Percentiles rank a stretch among this genome's conserved stretches.
Conservation (phyloP, 2,888 invertebrate species). For the Torymus auratus region DNA sequence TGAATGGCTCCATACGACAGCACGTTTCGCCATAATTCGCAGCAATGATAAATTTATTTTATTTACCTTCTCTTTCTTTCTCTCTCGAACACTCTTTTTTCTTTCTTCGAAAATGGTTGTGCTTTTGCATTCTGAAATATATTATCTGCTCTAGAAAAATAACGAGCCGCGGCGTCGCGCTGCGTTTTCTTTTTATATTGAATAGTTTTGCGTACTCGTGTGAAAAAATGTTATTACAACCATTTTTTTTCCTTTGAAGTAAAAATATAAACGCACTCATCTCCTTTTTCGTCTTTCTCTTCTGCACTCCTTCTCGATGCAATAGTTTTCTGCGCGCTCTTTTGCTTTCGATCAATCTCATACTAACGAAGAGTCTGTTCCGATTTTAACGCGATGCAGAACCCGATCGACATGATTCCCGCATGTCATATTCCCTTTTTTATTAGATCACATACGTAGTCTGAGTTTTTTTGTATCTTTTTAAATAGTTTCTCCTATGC, state of each 20-base stretch:
- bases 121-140: slow-evolving; percentile 36
- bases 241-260: slow-evolving; percentile 66
- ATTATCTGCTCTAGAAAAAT: slow-evolving; percentile 71
- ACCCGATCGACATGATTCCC: slow-evolving; percentile 14
- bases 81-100: slow-evolving; percentile 24
- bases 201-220: slow-evolving; percentile 48
- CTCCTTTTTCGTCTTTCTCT: slow-evolving; percentile 28
- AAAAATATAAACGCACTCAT: slow-evolving; percentile 70
- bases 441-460: slow-evolving; percentile 16
- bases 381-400: neutral
- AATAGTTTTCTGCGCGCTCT: slow-evolving; percentile 60
- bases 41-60: slow-evolving; percentile 64
- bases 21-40: slow-evolving; percentile 69
- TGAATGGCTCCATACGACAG: slow-evolving; percentile 43
- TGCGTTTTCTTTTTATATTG: slow-evolving; percentile 25
- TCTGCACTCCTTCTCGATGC: slow-evolving; percentile 63
- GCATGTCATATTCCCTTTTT: slow-evolving; percentile 3
- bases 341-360: neutral
- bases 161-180: slow-evolving; percentile 60
- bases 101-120: slow-evolving; percentile 9
- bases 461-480: slow-evolving; percentile 11
- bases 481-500: slow-evolving; percentile 17
- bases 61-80: slow-evolving; percentile 13
- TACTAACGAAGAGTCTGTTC: no score
- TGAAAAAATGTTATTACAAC: slow-evolving; percentile 69